Evolutionary conservation across 2,797 vertebrate species (phyloP), one percentile per base, ranked within the genome.

Genomic region (Buphagus erythrorhynchus): DNA sequence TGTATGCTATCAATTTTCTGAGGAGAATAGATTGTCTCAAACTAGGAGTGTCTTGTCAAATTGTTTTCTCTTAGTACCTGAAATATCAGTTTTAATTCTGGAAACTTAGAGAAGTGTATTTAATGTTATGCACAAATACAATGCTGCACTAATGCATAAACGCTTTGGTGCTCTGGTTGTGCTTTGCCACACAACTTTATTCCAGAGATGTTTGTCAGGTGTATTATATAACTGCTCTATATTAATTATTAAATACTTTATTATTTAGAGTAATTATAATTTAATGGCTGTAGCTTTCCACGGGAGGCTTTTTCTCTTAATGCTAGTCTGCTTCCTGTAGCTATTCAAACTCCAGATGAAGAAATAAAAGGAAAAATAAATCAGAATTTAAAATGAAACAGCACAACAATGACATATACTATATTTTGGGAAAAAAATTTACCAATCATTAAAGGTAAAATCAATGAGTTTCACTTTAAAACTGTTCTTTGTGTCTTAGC

Each of bases 191-290:
- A 11, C 58, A 61, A 72, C 10, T 88, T 80, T 61, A 36, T 94
- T 88, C 31, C 31, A 81, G 76, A 91, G 51, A 72, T 90, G 78
- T 75, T 52, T 63, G 71, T 93, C 89, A 90, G 89, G 82, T 95
- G 18, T 79, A 45, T 94, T 96, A 69, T 49, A 45, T 95, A 95
- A 93, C 81, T 92, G 68, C 42, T 93, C 81, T 91, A 77, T 85
- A 93, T 95, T 72, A 95, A 91, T 95, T 95, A 95, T 94, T 92
- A 74, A 94, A 45, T 76, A 9, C 35, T 89, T 95, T 85, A 87
- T 96, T 96, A 94, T 94, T 94, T 96, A 67, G 49, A 91, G 42
- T 63, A 87, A 89, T 96, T 95, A 87, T 85, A 87, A 79, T 92
- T 92, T 94, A 94, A 95, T 93, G 58, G 11, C 61, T 87, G 43